A percentile compares a stretch with the other conserved stretches of the same genome.
Evolutionary conservation across 1,140 invertebrate species (phyloP).

Genomic region (Drosophila ogumai): DNA sequence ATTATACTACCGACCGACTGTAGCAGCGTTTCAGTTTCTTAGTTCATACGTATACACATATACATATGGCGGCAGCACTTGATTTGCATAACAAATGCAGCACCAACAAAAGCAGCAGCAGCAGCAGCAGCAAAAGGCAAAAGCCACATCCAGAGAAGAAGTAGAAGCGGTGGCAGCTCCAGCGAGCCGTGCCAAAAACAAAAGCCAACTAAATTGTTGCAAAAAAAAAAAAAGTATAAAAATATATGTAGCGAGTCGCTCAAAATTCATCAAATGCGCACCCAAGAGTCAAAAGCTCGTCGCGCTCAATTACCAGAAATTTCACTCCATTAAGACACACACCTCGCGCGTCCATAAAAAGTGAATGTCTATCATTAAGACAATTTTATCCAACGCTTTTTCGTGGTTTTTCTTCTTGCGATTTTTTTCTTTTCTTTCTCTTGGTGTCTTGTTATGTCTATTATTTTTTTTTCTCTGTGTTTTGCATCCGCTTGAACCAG

Average conservation of each 20-base stretch:
- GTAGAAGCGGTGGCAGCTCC: constrained; percentile 29
- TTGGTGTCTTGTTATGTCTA: constrained; percentile 3
- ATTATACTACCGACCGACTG: constrained; percentile 28
- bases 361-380: constrained; percentile 82
- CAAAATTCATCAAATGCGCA: constrained; percentile 78
- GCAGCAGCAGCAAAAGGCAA: constrained; percentile 24
- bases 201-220: constrained; percentile 48
- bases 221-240: constrained; percentile 14
- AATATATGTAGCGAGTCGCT: constrained; percentile 37
- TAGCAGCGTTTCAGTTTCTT: constrained; percentile 60
- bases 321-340: constrained; percentile 80
- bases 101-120: constrained; percentile 37
- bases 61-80: constrained; percentile 76
- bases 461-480: constrained; percentile 38
- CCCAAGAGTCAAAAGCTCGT: constrained; percentile 69
- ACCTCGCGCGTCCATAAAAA: constrained; percentile 75
- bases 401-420: constrained; percentile 25
- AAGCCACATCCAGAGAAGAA: constrained; percentile 37
- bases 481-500: constrained; percentile 29
- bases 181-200: constrained; percentile 45
- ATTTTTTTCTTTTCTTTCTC: constrained; percentile 36
- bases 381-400: constrained; percentile 36
- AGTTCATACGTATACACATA: constrained; percentile 34
- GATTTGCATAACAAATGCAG: constrained; percentile 81
- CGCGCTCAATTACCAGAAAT: constrained; percentile 78